Evolutionary conservation across 2,797 vertebrate species (phyloP).

Genomic region (Phaenicophaeus curvirostris): DNA sequence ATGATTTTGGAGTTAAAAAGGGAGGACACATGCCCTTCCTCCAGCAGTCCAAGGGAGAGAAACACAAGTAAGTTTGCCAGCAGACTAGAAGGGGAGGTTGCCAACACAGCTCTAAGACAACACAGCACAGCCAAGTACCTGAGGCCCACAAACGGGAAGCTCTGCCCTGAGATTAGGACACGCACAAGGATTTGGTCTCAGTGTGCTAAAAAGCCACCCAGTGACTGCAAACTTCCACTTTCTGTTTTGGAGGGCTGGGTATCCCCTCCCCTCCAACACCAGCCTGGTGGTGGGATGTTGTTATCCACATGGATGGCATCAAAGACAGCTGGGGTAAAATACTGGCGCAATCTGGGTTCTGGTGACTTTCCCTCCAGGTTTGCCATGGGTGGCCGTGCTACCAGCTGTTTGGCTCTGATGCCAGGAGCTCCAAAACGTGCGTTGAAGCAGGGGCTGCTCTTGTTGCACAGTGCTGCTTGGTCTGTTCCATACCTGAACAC

Average conservation of each 20-base stretch:
- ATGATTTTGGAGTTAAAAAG: neutral
- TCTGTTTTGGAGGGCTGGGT: neutral
- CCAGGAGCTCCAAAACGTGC: neutral
- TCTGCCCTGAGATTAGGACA: neutral
- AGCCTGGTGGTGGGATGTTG: neutral
- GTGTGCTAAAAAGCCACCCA: neutral
- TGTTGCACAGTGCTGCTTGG: neutral
- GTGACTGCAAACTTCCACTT: neutral
- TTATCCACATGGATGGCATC: neutral
- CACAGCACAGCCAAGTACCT: neutral
- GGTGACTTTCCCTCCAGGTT: neutral
- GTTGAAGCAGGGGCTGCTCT: neutral
- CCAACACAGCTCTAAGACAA: neutral
- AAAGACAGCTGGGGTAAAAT: neutral
- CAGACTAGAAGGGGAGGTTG: neutral
- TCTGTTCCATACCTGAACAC: neutral
- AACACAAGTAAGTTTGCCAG: neutral
- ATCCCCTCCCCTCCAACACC: neutral
- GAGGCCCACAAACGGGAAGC: neutral
- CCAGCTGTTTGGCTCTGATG: rapidly evolving
- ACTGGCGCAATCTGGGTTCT: neutral
- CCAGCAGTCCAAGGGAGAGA: neutral
- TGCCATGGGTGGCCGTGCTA: neutral
- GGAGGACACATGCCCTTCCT: neutral
- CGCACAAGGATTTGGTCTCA: neutral